A percentile compares a stretch with the other conserved stretches of the same genome.
These are phyloP conservation scores for Drosophila multiciliata DNA, from an alignment of 2,888 invertebrate genomes.

Conservation along the genomic window DNA sequence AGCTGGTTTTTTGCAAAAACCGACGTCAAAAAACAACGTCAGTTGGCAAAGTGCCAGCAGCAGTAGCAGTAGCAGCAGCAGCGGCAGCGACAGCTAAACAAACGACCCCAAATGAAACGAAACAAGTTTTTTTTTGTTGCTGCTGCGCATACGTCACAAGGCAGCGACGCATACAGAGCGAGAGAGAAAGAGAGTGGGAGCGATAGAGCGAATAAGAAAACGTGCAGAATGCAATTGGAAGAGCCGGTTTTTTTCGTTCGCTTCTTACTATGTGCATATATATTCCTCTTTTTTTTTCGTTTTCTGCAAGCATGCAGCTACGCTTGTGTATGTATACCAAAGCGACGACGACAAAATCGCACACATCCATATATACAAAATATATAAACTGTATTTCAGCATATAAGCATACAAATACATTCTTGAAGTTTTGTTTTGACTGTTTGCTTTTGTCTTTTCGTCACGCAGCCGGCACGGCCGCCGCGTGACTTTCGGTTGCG, in stretches of 20 bases:
- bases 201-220: conserved; percentile 31
- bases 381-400: background rate
- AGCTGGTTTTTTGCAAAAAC: conserved; percentile 59
- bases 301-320: conserved; percentile 70
- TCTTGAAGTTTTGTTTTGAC: conserved; percentile 71
- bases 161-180: conserved; percentile 57
- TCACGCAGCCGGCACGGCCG: conserved; percentile 63
- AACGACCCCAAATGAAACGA: conserved; percentile 56
- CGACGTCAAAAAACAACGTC: conserved; percentile 59
- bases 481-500: conserved; percentile 63
- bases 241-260: conserved; percentile 46
- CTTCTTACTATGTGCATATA: conserved; percentile 26
- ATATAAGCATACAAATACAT: conserved; percentile 14
- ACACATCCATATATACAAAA: background rate
- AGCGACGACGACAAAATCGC: conserved; percentile 24
- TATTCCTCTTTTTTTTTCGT: conserved; percentile 48
- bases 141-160: conserved; percentile 74
- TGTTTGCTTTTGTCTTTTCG: conserved; percentile 59
- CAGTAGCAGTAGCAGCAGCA: conserved; percentile 6
- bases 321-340: conserved; percentile 63
- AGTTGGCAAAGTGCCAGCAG: conserved; percentile 67
- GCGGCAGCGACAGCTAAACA: conserved; percentile 20
- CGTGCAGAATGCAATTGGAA: conserved; percentile 63
- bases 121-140: conserved; percentile 64
- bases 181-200: conserved; percentile 31